phyloP scores from a whole-genome alignment of 2,888 invertebrate genomes.

The Andrena trimmerana region DNA sequence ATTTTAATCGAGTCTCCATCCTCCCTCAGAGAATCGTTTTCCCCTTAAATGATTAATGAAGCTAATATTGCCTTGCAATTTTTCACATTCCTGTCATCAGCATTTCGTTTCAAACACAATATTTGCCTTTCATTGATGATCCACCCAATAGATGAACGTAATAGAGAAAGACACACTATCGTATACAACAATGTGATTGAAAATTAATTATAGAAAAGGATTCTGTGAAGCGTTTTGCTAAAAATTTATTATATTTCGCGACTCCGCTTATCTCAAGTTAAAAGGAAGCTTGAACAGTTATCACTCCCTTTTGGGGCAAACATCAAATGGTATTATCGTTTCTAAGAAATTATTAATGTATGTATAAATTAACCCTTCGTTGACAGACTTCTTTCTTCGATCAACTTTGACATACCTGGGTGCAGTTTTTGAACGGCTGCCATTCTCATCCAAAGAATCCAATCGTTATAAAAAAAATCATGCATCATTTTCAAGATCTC shows the following conservation, averaged over 20 bases:
- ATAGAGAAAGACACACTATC: slow-evolving; percentile 8
- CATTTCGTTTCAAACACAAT: slow-evolving; percentile 2
- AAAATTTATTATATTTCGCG: background rate
- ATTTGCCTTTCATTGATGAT: slow-evolving; percentile 25
- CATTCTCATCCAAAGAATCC: too few species aligned
- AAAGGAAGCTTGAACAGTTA: background rate
- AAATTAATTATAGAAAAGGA: slow-evolving; percentile 4
- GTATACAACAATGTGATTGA: background rate
- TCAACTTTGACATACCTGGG: too few species aligned
- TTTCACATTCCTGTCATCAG: background rate
- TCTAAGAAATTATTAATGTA: too few species aligned
- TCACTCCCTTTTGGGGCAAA: background rate
- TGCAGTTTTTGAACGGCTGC: background rate
- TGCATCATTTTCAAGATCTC: too few species aligned
- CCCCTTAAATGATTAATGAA: slow-evolving; percentile 6
- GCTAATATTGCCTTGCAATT: slow-evolving; percentile 36
- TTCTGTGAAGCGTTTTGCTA: background rate
- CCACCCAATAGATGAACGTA: slow-evolving; percentile 26
- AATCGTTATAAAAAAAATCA: too few species aligned
- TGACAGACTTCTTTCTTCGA: too few species aligned
- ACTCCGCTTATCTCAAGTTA: background rate
- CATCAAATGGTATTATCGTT: too few species aligned
- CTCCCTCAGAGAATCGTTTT: slow-evolving; percentile 9
- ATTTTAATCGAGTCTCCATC: slow-evolving; percentile 23
- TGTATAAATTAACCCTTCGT: too few species aligned